Base-by-base conservation (phyloP, 2,888 invertebrate genomes). In the Drosophila prolongata region DNA sequence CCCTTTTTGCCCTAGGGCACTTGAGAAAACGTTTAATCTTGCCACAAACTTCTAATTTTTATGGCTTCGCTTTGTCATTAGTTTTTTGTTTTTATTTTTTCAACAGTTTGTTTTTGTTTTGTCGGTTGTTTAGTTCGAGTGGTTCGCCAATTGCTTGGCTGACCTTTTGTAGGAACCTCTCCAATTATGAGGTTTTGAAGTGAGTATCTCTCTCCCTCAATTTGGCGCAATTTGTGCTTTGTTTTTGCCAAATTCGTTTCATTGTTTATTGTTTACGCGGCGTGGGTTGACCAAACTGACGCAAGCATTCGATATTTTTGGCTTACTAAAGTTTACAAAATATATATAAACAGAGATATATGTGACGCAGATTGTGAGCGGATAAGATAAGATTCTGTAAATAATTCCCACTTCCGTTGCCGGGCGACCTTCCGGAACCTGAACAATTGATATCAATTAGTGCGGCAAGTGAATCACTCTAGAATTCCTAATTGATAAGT, bases 31-130 rank as follows among this genome's bases (percentile, higher is more conserved):
- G 78, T 88, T 88, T 85, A 86, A 86, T 79, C 76, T 85, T 53
- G 78, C 79, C 81, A 79, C 87, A 80, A 83, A 80, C 75, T 85
- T 84, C 79, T 87, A 79, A 87, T 83, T 86, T 87, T 73, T 87
- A 86, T 85, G 79, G 78, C 71, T 69, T 57, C 78, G 82, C 69
- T 72, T 78, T 87, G 73, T 81, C 79, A 76, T 81, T 79, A 57
- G 68, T 65, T 80, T 62, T 76, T 75, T 77, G 81, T 73, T 67
- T 71, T 24, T 62, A 37, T 61, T 72, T 66, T 61, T 53, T 40
- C 50, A 62, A 38, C 57, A 49, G 62, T 75, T 68, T 59, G 49
- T 67, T 61, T 35, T 65, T 43, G 42, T 67, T 76, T 14, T 58
- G 50, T 55, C 68, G 16, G 43, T 42, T 69, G 77, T 60, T 62